Base-by-base conservation (phyloP, 2,113 vertebrate genomes). In the Caracal caracal region DNA sequence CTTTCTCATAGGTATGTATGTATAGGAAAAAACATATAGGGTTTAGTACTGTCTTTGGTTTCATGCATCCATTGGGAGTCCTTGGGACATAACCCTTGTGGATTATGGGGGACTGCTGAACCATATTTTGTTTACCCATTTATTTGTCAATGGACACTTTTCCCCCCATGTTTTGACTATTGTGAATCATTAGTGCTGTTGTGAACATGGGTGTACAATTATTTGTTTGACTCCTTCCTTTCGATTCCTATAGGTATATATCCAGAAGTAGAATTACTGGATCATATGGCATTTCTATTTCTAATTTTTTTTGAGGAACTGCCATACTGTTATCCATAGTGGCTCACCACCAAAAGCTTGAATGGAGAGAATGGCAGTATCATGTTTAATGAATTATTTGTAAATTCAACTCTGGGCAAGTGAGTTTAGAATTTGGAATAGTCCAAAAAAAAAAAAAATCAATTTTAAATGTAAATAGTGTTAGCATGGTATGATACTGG, bases 401-500 rank as follows among this genome's bases (percentile, higher is more conserved):
- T 47, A 90, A 96, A 81, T 75, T 95, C 33, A 75, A 1, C 11
- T 93, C 15, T 92, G 43, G 93, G 30, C 15, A 92, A 96, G 10
- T 97, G 95, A 98, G 95, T 98, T 98, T 98, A 97, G 93, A 97
- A 97, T 97, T 93, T 98, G 97, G 88, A 95, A 76, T 94, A 89
- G 94, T 95, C n/a, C 2, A 66, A 59, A 53, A 43, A 9, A 22
- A 56, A 56, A 56, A 63, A 53, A 47, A 43, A 10, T 70, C 33
- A 96, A 1, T 70, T 92, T 79, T 95, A 97, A 80, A 53, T 94
- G 61, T 96, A 93, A 79, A 91, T 93, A 61, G n/a, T 81, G 30
- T 82, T 83, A 93, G 37, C n/a, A 40, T 73, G 88, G 47, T 28
- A 0, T 76, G 8, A 83, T 68, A 78, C 1, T 96, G 65, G 7